These are phyloP conservation scores for Neoseiulus cucumeris DNA, from an alignment of 1,140 invertebrate species.

Conservation along the genomic window DNA sequence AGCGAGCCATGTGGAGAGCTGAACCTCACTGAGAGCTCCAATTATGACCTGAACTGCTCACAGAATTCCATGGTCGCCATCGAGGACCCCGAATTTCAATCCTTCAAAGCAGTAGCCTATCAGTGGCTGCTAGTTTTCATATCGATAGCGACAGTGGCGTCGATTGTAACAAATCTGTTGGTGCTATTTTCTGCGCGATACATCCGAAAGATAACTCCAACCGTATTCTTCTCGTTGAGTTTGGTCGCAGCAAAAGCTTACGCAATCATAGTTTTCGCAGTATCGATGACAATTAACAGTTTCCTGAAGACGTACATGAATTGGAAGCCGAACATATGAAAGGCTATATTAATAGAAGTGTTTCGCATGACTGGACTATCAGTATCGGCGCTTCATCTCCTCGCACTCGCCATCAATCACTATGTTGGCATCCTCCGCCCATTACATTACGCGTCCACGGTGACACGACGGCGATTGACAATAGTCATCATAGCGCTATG, in stretches of 20 bases:
- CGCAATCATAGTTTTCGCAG: slow-evolving; percentile 31
- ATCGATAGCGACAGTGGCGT: not conserved
- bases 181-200: slow-evolving; percentile 7
- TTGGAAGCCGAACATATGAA: slow-evolving; percentile 22
- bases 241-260: slow-evolving; percentile 38
- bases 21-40: too few species aligned
- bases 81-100: too few species aligned
- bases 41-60: too few species aligned
- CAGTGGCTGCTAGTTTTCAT: not conserved
- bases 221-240: slow-evolving; percentile 38
- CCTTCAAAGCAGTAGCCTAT: too few species aligned
- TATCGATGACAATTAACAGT: slow-evolving; percentile 35
- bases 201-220: slow-evolving; percentile 21
- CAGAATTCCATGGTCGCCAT: too few species aligned
- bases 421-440: slow-evolving; percentile 42
- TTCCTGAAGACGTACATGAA: slow-evolving; percentile 24
- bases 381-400: slow-evolving; percentile 39
- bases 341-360: slow-evolving; percentile 30
- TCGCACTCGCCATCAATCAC: slow-evolving; percentile 43
- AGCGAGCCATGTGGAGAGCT: too few species aligned
- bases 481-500: slow-evolving; percentile 34
- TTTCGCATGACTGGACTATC: slow-evolving; percentile 34
- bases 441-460: slow-evolving; percentile 32
- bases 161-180: not conserved
- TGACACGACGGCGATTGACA: slow-evolving; percentile 26